These are phyloP conservation scores for Eristalinus sepulchralis DNA, from an alignment of 2,888 invertebrate genomes.

Conservation along the genomic window DNA sequence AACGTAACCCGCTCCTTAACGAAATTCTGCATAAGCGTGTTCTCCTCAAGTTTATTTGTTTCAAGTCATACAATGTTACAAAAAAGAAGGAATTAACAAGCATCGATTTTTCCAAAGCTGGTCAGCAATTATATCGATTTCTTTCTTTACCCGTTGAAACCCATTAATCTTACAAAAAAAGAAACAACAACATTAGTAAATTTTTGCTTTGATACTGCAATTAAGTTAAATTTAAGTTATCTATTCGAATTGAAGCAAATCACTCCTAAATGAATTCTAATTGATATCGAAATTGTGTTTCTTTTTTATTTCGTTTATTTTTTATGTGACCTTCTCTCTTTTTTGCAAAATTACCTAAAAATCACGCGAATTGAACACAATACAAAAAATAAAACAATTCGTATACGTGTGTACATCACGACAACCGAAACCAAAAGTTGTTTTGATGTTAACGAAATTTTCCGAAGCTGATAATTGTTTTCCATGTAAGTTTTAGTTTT, in stretches of 20 bases:
- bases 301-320: constrained; percentile 59
- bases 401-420: neutral
- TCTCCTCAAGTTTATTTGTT: too few species aligned
- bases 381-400: constrained; percentile 35
- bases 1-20: too few species aligned
- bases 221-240: constrained; percentile 18
- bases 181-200: neutral
- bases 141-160: neutral
- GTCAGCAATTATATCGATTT: neutral
- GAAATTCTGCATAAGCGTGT: too few species aligned
- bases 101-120: neutral
- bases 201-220: neutral
- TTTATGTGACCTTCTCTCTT: constrained; percentile 47
- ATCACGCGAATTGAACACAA: constrained; percentile 26
- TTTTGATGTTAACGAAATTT: constrained; percentile 79
- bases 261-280: constrained; percentile 38
- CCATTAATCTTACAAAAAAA: constrained; percentile 15
- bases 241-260: constrained; percentile 34
- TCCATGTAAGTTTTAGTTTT: constrained; percentile 80
- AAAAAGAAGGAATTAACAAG: neutral
- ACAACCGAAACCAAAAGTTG: constrained; percentile 74
- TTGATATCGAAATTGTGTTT: constrained; percentile 59
- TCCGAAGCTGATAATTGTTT: constrained; percentile 81
- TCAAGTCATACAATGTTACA: neutral
- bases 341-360: constrained; percentile 47